These are phyloP conservation scores for Cyprinella venusta DNA, from an alignment of 2,797 vertebrate genomes.

Conservation along the genomic window DNA sequence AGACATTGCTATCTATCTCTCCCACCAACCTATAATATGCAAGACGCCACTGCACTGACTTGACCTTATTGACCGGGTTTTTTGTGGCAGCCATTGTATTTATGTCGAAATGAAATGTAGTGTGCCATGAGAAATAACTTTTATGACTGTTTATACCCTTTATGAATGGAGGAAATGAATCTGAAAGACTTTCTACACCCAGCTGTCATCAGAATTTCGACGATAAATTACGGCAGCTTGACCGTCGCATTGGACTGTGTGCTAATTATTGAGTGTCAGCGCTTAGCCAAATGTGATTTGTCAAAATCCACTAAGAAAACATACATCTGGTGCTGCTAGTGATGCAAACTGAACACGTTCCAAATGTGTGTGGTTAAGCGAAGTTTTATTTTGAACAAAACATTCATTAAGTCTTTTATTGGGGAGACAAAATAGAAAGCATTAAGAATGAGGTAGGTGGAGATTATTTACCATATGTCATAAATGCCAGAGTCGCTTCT, in stretches of 20 bases:
- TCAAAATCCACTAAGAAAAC: conserved; percentile 45
- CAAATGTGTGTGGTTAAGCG: conserved; percentile 10
- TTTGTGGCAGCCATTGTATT: conserved; percentile 35
- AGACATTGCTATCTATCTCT: conserved; percentile 28
- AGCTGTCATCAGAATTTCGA: conserved; percentile 18
- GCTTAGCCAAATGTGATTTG: conserved; percentile 34
- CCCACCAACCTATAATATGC: conserved; percentile 14
- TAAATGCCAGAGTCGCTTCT: conserved; percentile 69
- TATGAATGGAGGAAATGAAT: conserved; percentile 38
- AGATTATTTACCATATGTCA: conserved; percentile 73
- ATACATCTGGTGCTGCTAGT: conserved; percentile 44
- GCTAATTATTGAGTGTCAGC: conserved; percentile 32
- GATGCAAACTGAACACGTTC: conserved; percentile 9
- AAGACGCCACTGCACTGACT: conserved; percentile 18
- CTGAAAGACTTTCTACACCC: conserved; percentile 32
- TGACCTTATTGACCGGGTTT: conserved; percentile 35
- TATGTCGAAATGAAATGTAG: conserved; percentile 45
- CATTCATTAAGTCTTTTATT: conserved; percentile 34
- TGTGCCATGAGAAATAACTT: conserved; percentile 35
- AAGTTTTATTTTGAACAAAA: conserved; percentile 22
- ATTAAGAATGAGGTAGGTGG: conserved; percentile 70
- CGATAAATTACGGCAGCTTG: conserved; percentile 43
- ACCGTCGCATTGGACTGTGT: conserved; percentile 5
- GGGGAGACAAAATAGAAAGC: conserved; percentile 35
- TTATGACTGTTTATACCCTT: conserved; percentile 36